Evolutionary conservation across 1,140 invertebrate species (phyloP), one percentile per base, ranked within the genome.

Genomic region (Zaprionus capensis): DNA sequence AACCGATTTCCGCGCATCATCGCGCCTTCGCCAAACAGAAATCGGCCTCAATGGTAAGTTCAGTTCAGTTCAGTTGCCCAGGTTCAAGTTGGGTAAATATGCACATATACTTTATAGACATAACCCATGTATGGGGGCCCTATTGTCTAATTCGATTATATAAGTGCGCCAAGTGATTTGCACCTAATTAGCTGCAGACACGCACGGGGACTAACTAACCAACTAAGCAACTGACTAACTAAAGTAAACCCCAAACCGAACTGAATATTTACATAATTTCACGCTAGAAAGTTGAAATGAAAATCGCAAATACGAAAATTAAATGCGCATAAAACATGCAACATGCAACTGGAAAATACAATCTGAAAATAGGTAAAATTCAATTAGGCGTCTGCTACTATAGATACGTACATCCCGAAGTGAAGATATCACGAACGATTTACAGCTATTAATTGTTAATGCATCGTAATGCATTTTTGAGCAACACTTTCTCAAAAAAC

Each of bases 1-100:
- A 92, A 80, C 91, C 91, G 55, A 92, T 92, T 79, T 91, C 91
- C 61, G 88, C 90, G 78, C 91, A 91, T 83, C 91, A 92, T 92
- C 91, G 91, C 80, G 90, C 88, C 62, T 92, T 92, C 65, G 79
- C 90, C 71, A 92, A 92, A 72, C 91, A 92, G 81, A 92, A 92
- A 80, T 92, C 91, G 56, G 91, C 91, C 66, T 92, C 91, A 64
- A 92, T 92, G 91, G 91, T 92, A 71, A 91, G 85, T 86, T 56
- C 34, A 76, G 36, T 22, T 11, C 15, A 5, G 17, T 17, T 17
- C n/a, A 7, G 46, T 49, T 49, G 51, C 51, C 11, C 53, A 56
- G 58, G 61, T 75, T 70, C 55, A 64, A 75, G 53, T 58, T 59
- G 58, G 28, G 66, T 46, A 62, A 53, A 56, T 65, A 34, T 34